phyloP scores from a whole-genome alignment of 2,888 invertebrate species.

The Conomelus anceps region DNA sequence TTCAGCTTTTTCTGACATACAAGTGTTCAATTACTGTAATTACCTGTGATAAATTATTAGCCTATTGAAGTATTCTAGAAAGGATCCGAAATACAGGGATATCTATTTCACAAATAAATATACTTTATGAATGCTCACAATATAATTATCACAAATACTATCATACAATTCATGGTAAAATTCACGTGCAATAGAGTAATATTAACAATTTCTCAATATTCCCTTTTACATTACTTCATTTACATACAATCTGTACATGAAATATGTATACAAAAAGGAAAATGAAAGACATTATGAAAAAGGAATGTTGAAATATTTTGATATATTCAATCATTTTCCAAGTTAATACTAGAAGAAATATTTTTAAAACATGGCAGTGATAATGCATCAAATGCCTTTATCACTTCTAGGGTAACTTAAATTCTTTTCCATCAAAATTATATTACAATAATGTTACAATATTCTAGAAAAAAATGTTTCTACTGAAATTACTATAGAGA shows the following conservation, averaged over 20 bases:
- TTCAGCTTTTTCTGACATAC: too few species aligned
- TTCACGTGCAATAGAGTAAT: background rate
- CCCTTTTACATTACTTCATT: background rate
- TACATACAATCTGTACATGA: background rate
- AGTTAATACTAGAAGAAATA: background rate
- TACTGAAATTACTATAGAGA: background rate
- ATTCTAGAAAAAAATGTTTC: background rate
- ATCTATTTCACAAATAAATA: background rate
- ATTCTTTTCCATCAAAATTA: too few species aligned
- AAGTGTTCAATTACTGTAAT: too few species aligned
- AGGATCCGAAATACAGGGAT: too few species aligned
- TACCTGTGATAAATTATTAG: too few species aligned
- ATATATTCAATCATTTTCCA: background rate
- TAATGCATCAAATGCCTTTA: background rate
- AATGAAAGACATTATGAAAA: background rate
- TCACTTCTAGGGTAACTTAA: background rate
- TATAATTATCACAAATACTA: background rate
- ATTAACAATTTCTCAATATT: background rate
- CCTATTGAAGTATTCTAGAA: too few species aligned
- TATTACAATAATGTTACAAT: background rate
- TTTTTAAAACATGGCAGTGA: background rate
- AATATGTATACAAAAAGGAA: background rate
- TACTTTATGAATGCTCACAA: background rate
- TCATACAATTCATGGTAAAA: background rate
- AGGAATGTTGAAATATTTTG: background rate